Conservation (phyloP, 2,888 invertebrate genomes). For the Lycaena phlaeas region DNA sequence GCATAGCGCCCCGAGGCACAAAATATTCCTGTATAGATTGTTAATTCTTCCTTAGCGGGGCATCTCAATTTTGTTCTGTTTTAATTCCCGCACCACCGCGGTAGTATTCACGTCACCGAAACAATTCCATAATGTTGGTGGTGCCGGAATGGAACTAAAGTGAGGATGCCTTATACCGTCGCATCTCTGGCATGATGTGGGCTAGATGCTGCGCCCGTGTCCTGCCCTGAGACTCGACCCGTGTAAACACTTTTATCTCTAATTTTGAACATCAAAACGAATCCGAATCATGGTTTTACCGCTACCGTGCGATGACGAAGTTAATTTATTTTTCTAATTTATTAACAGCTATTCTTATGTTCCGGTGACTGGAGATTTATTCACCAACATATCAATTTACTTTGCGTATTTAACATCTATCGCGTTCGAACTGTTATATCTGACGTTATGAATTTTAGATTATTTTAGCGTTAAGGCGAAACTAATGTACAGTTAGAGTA, state of each 20-base stretch:
- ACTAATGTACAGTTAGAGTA: slow-evolving; percentile 75
- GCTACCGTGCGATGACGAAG: slow-evolving; percentile 61
- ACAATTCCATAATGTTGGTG: too few relatives aligned
- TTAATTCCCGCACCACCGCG: not conserved
- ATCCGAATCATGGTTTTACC: slow-evolving; percentile 44
- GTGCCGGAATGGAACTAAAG: slow-evolving; percentile 1
- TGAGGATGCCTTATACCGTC: slow-evolving; percentile 16
- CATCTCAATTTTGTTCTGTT: not conserved
- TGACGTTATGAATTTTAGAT: slow-evolving; percentile 69
- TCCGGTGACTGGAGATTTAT: slow-evolving; percentile 51
- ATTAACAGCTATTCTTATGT: slow-evolving; percentile 42
- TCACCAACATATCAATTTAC: slow-evolving; percentile 59
- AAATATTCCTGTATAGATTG: slow-evolving; percentile 36
- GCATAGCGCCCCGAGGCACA: slow-evolving; percentile 51
- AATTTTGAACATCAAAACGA: slow-evolving; percentile 31
- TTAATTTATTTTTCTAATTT: slow-evolving; percentile 46
- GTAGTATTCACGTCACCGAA: not conserved
- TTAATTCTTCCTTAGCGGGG: slow-evolving; percentile 27
- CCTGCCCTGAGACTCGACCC: slow-evolving; percentile 43
- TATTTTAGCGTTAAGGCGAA: slow-evolving; percentile 75
- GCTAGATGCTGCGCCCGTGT: slow-evolving; percentile 63
- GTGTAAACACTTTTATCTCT: slow-evolving; percentile 33
- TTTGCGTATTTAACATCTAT: slow-evolving; percentile 50
- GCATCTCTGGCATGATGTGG: slow-evolving; percentile 45
- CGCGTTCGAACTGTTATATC: slow-evolving; percentile 50